Conservation (phyloP, 2,888 invertebrate species). For the Dione vanillae region DNA sequence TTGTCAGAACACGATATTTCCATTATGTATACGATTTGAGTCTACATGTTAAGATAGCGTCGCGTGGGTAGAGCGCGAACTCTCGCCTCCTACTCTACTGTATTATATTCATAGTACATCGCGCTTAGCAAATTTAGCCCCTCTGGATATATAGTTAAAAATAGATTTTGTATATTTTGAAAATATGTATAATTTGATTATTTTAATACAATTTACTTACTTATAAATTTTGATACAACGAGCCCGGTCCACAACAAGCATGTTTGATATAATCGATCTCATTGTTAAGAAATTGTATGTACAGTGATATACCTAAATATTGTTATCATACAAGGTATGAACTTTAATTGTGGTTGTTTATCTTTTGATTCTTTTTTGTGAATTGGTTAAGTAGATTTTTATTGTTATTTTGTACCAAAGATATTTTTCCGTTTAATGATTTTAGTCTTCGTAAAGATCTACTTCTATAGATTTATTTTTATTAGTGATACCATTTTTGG, state of each 20-base stretch:
- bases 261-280: constrained; percentile 79
- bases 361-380: constrained; percentile 61
- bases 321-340: constrained; percentile 85
- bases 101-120: constrained; percentile 53
- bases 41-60: constrained; percentile 82
- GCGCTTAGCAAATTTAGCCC: constrained; percentile 64
- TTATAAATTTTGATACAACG: constrained; percentile 61
- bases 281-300: constrained; percentile 80
- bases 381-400: constrained; percentile 59
- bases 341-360: constrained; percentile 67
- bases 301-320: constrained; percentile 71
- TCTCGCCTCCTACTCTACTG: constrained; percentile 53
- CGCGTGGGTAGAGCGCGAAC: constrained; percentile 69
- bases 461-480: constrained; percentile 34
- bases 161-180: constrained; percentile 40
- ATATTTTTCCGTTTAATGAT: constrained; percentile 71
- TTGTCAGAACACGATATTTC: constrained; percentile 84
- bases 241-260: constrained; percentile 69
- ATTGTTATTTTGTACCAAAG: constrained; percentile 80
- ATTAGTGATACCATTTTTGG: constrained; percentile 61
- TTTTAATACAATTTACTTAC: constrained; percentile 33
- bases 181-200: constrained; percentile 49
- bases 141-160: constrained; percentile 57
- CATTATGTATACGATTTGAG: constrained; percentile 85
- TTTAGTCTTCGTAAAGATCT: constrained; percentile 53